phyloP scores from a whole-genome alignment of 2,113 vertebrate genomes.

The Sylvia atricapilla region DNA sequence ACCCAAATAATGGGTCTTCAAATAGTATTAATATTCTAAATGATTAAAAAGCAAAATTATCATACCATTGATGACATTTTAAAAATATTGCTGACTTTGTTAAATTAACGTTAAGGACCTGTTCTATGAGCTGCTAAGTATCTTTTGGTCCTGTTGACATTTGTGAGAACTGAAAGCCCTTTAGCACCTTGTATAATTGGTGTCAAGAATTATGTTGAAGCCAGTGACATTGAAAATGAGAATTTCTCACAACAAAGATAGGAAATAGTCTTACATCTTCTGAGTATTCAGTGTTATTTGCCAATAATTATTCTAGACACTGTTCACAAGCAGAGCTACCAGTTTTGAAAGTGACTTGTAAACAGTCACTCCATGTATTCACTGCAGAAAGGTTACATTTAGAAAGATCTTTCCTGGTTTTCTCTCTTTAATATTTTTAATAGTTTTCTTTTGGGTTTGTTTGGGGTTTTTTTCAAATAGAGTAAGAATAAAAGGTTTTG shows the following conservation, averaged over 20 bases:
- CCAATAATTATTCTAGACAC: background rate
- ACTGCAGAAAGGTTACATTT: background rate
- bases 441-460: background rate
- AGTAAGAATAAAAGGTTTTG: slow-evolving; percentile 13
- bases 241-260: background rate
- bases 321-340: background rate
- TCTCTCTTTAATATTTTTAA: background rate
- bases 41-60: background rate
- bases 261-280: background rate
- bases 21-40: background rate
- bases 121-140: background rate
- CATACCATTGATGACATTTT: background rate
- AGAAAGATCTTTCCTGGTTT: background rate
- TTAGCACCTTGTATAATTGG: background rate
- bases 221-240: background rate
- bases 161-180: background rate
- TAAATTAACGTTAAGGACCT: background rate
- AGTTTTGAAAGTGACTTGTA: background rate
- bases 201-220: background rate
- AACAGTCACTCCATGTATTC: background rate
- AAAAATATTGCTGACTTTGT: background rate
- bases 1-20: background rate
- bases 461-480: background rate
- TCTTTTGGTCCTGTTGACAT: background rate
- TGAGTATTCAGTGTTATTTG: background rate